A percentile compares a stretch with the other conserved stretches of the same genome.
phyloP scores from a whole-genome alignment of 2,797 vertebrate genomes.

The Argya squamiceps region DNA sequence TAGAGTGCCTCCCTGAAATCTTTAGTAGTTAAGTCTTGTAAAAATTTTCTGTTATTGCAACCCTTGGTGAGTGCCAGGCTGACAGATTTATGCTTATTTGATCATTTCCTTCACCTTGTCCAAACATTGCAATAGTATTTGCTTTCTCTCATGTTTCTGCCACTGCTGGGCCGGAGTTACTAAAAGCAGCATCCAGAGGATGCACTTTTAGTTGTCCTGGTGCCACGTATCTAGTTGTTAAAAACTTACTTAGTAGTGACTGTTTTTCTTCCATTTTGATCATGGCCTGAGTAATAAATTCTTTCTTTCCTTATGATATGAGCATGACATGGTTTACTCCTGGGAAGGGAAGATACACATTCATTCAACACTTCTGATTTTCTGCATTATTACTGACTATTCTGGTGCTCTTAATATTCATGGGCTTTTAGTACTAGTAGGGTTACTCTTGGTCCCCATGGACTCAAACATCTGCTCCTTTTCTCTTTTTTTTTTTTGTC shows the following conservation, averaged over 20 bases:
- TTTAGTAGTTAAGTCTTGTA: not conserved
- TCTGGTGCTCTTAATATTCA: not conserved
- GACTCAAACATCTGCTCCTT: not conserved
- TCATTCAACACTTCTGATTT: not conserved
- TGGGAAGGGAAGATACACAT: not conserved
- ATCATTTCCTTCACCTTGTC: not conserved
- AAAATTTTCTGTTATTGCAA: not conserved
- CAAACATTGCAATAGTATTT: not conserved
- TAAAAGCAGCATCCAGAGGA: not conserved
- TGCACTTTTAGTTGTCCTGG: not conserved
- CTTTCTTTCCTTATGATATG: not conserved
- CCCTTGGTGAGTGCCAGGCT: not conserved
- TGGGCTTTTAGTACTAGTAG: not conserved
- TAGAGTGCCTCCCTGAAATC: not conserved
- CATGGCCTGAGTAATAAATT: not conserved
- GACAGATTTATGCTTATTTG: not conserved
- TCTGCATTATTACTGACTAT: not conserved
- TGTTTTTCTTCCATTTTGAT: not conserved
- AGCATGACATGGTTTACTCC: not conserved
- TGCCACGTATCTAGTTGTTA: not conserved
- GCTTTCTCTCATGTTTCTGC: conserved; percentile 6
- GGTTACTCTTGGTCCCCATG: not conserved
- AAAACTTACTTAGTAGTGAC: not conserved
- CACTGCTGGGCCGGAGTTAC: not conserved
- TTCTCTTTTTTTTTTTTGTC: not conserved